Evolutionary conservation across 2,888 invertebrate genomes (phyloP), one percentile per base, ranked within the genome.

Genomic region (Ectemnius cavifrons): DNA sequence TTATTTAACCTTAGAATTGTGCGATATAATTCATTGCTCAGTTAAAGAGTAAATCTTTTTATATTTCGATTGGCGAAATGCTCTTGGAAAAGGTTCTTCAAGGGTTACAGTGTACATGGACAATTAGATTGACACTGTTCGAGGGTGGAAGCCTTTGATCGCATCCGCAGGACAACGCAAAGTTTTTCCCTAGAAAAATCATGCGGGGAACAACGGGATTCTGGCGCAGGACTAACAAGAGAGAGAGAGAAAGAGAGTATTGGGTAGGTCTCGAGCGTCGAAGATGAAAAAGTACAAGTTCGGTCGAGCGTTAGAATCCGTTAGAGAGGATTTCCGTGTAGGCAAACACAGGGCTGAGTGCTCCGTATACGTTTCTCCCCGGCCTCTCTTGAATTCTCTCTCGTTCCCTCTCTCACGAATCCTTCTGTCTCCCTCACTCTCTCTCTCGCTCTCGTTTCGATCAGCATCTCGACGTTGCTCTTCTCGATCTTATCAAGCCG

Each of bases 281-380:
- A 80, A 82, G 84, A 86, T 84, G 85, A 86, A 87, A 87, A 86
- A 86, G 87, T 81, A 85, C 82, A 81, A 82, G 83, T 78, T 83
- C 80, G 84, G 76, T 85, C 85, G 85, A 86, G 87, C 88, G 89
- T 84, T 86, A 88, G 89, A 90, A 90, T 90, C 88, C 88, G 89
- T 86, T 88, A 88, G 88, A 91, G 89, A 91, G 90, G 90, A 91
- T 91, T 91, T 91, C 87, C 90, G 89, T 91, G 90, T 91, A 90
- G 85, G 90, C 88, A 91, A 91, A 90, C 90, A 91, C 83, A 72
- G 83, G 84, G 83, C 79, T 79, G 85, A 87, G 87, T 87, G 81
- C 80, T 85, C 73, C 80, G 83, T 87, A 84, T 87, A 85, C 81
- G 84, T 83, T 84, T 82, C 86, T 77, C 83, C 83, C 83, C 73